A percentile compares a stretch with the other conserved stretches of the same genome.
Conservation (phyloP, 2,797 vertebrate genomes). For the Notamacropus eugenii region DNA sequence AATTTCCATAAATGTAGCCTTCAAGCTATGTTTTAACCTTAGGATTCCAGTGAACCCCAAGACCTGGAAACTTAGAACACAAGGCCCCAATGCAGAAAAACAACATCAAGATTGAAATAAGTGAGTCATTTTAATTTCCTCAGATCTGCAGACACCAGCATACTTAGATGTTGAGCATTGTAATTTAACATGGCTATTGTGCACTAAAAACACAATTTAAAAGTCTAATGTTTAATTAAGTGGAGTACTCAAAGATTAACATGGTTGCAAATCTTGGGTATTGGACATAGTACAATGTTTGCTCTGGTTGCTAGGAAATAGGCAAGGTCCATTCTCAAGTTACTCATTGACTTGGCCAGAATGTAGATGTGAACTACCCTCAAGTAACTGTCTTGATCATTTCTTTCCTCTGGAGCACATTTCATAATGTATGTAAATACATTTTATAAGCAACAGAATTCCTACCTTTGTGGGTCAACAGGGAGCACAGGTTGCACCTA, state of each 20-base stretch:
- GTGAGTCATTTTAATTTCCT: slow-evolving; percentile 71
- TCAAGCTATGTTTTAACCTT: slow-evolving; percentile 67
- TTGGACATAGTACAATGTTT: slow-evolving; percentile 75
- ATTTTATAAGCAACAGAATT: slow-evolving; percentile 15
- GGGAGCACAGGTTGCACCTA: slow-evolving; percentile 10
- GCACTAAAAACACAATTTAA: slow-evolving; percentile 72
- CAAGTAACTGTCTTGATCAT: slow-evolving; percentile 39
- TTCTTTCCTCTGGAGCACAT: slow-evolving; percentile 54
- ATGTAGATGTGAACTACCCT: slow-evolving; percentile 57
- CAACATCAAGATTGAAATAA: slow-evolving; percentile 71
- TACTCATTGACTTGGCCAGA: slow-evolving; percentile 68
- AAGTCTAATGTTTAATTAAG: slow-evolving; percentile 71
- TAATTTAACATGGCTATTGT: slow-evolving; percentile 69
- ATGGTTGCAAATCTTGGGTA: slow-evolving; percentile 67
- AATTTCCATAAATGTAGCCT: slow-evolving; percentile 79
- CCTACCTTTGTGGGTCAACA: not conserved
- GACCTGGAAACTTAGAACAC: slow-evolving; percentile 52
- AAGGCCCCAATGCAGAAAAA: slow-evolving; percentile 55
- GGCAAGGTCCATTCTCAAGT: slow-evolving; percentile 53
- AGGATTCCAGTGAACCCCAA: slow-evolving; percentile 68
- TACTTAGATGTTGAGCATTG: slow-evolving; percentile 69
- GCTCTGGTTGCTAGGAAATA: slow-evolving; percentile 80
- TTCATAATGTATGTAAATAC: slow-evolving; percentile 50
- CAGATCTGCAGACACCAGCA: slow-evolving; percentile 74
- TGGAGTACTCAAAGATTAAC: slow-evolving; percentile 72